Evolutionary conservation across 64 coral and sea anemone genomes (phyloP).

Genomic region (Astreopora myriophthalma): DNA sequence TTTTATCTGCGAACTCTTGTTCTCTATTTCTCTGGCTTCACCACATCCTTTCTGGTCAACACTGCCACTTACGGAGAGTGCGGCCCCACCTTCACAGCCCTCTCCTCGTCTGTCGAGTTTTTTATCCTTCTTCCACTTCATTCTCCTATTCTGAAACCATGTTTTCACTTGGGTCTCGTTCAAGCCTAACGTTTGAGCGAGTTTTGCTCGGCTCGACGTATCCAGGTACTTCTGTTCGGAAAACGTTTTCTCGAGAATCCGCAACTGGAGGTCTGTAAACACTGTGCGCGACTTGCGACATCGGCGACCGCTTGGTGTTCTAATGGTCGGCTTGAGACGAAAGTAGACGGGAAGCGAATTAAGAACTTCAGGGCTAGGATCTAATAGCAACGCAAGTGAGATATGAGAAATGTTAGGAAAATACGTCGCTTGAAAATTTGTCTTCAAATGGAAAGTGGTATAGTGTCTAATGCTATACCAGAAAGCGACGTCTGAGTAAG

Average conservation of each 20-base stretch:
- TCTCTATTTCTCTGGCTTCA: not conserved
- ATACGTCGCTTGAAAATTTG: no score
- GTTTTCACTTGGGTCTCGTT: conserved; percentile 78
- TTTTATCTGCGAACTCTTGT: not conserved
- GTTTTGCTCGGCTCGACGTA: conserved; percentile 72
- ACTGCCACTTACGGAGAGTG: not conserved
- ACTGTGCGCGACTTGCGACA: conserved; percentile 75
- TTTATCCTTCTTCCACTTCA: conserved; percentile 77
- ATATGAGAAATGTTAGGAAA: no score
- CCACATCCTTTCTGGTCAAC: not conserved
- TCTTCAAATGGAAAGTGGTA: not conserved
- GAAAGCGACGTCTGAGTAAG: no score
- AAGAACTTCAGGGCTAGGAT: conserved; percentile 71
- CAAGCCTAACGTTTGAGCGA: conserved; percentile 68
- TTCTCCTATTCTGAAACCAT: conserved; percentile 73
- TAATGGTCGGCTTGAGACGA: conserved; percentile 70
- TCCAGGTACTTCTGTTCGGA: conserved; percentile 73
- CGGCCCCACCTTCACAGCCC: not conserved
- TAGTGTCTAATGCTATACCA: no score
- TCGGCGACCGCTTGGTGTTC: conserved; percentile 64
- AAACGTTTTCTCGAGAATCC: conserved; percentile 75
- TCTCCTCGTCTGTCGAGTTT: conserved; percentile 32
- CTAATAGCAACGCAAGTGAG: no score
- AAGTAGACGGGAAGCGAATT: conserved; percentile 68
- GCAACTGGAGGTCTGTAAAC: conserved; percentile 66